Evolutionary conservation across 2,797 vertebrate genomes (phyloP).

Genomic region (Poecilia velifera): DNA sequence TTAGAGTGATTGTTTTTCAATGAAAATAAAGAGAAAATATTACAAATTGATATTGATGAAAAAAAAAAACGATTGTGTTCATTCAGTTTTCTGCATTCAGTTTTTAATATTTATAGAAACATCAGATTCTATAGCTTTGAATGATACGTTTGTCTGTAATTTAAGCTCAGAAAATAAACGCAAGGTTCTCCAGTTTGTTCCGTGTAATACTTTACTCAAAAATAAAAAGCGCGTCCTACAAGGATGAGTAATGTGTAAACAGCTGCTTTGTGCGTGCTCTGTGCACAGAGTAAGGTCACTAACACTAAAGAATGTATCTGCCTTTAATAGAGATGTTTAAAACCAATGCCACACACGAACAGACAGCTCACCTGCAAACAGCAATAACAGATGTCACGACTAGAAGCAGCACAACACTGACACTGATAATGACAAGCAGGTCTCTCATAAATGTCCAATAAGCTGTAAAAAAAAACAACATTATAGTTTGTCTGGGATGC

Average conservation of each 20-base stretch:
- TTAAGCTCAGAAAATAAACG: background rate
- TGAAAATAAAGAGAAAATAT: background rate
- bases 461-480: conserved; percentile 26
- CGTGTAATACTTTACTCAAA: background rate
- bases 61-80: background rate
- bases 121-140: background rate
- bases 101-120: background rate
- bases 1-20: background rate
- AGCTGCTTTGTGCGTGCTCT: background rate
- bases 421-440: background rate
- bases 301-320: too few species aligned
- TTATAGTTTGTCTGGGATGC: background rate
- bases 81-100: background rate
- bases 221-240: background rate
- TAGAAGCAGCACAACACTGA: conserved; percentile 21
- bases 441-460: background rate
- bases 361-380: conserved; percentile 22
- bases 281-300: too few species aligned
- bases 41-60: background rate
- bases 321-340: background rate
- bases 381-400: background rate
- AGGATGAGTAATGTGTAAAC: background rate
- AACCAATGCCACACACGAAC: background rate
- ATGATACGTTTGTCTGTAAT: background rate
- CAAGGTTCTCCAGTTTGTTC: background rate